Percentiles rank a stretch among this genome's conserved stretches.
phyloP scores from a whole-genome alignment of 1,140 invertebrate genomes.

The Brachionus sp. region DNA sequence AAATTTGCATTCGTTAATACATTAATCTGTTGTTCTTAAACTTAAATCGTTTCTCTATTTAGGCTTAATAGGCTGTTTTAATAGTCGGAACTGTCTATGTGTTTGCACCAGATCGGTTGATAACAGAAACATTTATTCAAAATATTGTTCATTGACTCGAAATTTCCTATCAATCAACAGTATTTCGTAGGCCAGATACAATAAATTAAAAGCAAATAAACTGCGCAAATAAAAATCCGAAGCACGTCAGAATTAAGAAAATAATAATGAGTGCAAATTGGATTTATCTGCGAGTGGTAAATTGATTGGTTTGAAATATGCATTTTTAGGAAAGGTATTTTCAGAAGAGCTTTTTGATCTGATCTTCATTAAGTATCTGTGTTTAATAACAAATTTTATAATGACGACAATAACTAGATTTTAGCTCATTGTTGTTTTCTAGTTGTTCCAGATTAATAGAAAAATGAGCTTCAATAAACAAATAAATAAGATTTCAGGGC shows the following conservation, averaged over 20 bases:
- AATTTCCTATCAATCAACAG: neutral
- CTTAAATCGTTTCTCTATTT: neutral
- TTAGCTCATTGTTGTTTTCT: neutral
- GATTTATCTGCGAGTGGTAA: constrained; percentile 37
- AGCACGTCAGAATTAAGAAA: neutral
- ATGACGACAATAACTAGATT: constrained; percentile 38
- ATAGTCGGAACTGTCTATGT: neutral
- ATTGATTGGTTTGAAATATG: constrained; percentile 14
- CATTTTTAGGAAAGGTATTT: constrained; percentile 25
- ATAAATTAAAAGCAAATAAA: neutral
- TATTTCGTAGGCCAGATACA: neutral
- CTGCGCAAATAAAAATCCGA: neutral
- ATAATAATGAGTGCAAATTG: neutral
- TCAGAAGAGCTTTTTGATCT: constrained; percentile 36
- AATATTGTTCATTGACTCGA: neutral
- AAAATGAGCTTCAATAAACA: constrained; percentile 22
- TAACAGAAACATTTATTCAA: neutral
- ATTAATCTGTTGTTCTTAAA: neutral
- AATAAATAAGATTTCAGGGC: constrained; percentile 26
- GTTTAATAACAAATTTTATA: constrained; percentile 38
- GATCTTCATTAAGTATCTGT: constrained; percentile 18
- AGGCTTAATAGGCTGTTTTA: neutral
- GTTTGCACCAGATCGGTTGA: neutral
- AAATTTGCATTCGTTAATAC: neutral
- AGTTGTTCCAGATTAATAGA: constrained; percentile 34